Evolutionary conservation across 2,888 invertebrate species (phyloP).

Genomic region (Temnothorax ravouxi): DNA sequence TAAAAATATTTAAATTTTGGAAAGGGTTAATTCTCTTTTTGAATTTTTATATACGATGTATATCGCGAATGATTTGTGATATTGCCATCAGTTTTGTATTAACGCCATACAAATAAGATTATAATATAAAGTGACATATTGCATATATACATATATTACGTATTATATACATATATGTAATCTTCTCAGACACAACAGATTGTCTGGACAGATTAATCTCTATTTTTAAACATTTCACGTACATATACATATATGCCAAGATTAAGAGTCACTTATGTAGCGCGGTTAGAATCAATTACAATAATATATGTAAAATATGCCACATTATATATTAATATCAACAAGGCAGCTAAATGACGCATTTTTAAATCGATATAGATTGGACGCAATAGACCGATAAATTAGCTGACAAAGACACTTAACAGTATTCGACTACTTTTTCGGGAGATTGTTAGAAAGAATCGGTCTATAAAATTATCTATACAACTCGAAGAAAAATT

Average conservation of each 20-base stretch:
- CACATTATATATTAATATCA: not conserved
- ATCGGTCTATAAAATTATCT: not conserved
- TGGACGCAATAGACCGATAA: not conserved
- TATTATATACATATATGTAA: not conserved
- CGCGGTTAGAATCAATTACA: not conserved
- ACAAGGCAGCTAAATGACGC: not conserved
- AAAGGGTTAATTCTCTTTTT: not conserved
- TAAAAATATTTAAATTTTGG: not conserved
- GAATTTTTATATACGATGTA: not conserved
- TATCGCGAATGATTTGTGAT: not conserved
- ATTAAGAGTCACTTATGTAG: not conserved
- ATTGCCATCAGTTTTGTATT: not conserved
- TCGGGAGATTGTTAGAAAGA: not conserved
- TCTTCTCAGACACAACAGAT: slow-evolving; percentile 17
- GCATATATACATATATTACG: not conserved
- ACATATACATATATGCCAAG: not conserved
- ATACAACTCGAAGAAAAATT: not conserved
- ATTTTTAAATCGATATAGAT: slow-evolving; percentile 1
- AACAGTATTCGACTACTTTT: not conserved
- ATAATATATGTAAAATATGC: not conserved
- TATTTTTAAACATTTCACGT: slow-evolving; percentile 4
- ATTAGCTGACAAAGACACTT: not conserved
- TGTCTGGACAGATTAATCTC: slow-evolving; percentile 6
- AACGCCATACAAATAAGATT: not conserved
- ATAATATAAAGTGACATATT: slow-evolving; percentile 11